These are phyloP conservation scores for Byasa hedistus DNA, from an alignment of 2,888 invertebrate species.

Conservation along the genomic window DNA sequence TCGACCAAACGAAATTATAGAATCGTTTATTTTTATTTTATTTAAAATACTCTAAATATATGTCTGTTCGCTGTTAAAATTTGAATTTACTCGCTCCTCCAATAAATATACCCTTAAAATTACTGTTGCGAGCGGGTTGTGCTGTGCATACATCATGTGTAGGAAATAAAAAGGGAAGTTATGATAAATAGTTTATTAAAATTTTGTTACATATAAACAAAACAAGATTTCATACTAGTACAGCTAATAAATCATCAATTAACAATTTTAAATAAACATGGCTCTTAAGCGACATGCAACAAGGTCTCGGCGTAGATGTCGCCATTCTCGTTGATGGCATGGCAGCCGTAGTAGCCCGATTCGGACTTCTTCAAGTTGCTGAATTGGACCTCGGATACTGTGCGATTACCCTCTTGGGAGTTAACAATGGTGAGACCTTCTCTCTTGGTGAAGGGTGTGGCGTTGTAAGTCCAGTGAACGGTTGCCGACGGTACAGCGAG, in stretches of 20 bases:
- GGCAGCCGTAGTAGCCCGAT: constrained; percentile 64
- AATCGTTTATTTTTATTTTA: no score
- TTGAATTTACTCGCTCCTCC: no score
- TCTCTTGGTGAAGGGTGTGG: constrained; percentile 41
- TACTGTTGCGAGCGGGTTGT: no score
- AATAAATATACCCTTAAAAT: no score
- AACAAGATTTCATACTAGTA: no score
- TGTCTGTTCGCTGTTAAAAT: no score
- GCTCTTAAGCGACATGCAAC: constrained; percentile 34
- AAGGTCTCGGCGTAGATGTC: constrained; percentile 50
- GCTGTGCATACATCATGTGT: no score
- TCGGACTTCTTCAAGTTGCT: constrained; percentile 49
- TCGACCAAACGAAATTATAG: no score
- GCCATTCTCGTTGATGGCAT: constrained; percentile 50
- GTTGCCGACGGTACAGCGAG: constrained; percentile 48
- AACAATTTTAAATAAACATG: neutral
- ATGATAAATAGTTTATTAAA: neutral
- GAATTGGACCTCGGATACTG: constrained; percentile 49
- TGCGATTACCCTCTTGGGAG: constrained; percentile 28
- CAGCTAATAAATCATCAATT: no score
- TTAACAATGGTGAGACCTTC: constrained; percentile 35
- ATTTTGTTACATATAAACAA: neutral
- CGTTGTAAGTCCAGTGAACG: constrained; percentile 54
- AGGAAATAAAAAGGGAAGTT: neutral
- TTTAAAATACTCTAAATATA: no score